Percentiles rank a stretch among this genome's conserved stretches.
Conservation (phyloP, 1,140 invertebrate genomes). For the Oncopeltus fasciatus region DNA sequence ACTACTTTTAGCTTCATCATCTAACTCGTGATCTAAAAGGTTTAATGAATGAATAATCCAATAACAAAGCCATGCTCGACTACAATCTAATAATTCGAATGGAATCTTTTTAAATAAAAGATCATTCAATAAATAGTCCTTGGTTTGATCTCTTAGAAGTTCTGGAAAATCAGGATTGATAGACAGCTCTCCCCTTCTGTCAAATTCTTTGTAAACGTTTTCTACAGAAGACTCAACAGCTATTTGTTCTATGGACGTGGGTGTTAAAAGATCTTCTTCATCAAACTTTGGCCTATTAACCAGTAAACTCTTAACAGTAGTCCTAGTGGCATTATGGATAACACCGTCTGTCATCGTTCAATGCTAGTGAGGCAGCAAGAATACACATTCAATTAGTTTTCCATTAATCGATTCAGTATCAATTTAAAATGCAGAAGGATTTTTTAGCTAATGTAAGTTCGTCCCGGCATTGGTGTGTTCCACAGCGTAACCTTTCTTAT, state of each 20-base stretch:
- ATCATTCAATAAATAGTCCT: constrained; percentile 48
- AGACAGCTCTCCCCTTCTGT: constrained; percentile 31
- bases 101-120: not conserved
- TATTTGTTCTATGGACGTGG: constrained; percentile 31
- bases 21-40: constrained; percentile 57
- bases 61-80: constrained; percentile 86
- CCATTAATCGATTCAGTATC: not conserved
- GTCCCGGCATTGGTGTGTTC: not conserved
- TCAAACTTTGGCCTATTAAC: constrained; percentile 20
- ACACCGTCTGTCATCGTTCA: not conserved
- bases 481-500: not conserved
- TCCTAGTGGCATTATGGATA: not conserved
- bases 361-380: not conserved
- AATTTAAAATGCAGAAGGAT: not conserved
- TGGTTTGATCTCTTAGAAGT: constrained; percentile 48
- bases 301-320: not conserved
- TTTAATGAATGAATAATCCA: constrained; percentile 88
- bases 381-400: not conserved
- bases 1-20: constrained; percentile 45
- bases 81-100: constrained; percentile 70
- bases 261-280: constrained; percentile 27
- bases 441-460: not conserved
- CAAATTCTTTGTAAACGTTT: constrained; percentile 45
- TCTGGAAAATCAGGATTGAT: constrained; percentile 40
- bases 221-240: constrained; percentile 48